phyloP scores from a whole-genome alignment of 2,113 vertebrate species.

The Lasiurus borealis region DNA sequence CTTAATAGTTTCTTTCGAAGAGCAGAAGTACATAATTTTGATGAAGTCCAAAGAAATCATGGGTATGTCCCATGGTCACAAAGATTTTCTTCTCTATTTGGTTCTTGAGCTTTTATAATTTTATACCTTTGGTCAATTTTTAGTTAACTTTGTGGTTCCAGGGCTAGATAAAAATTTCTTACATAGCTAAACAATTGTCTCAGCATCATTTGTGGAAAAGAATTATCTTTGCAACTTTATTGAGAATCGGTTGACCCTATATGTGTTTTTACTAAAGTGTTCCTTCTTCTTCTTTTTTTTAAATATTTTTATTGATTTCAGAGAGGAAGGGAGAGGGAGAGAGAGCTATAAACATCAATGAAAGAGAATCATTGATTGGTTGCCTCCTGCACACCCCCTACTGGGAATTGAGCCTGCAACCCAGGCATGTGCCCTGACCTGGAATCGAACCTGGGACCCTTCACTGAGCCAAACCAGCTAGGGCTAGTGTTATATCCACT shows the following conservation, averaged over 20 bases:
- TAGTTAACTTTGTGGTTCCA: background rate
- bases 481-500: too few relatives aligned
- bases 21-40: slow-evolving; percentile 9
- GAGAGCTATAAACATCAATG: too few relatives aligned
- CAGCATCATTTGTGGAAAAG: background rate
- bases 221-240: background rate
- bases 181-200: background rate
- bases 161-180: background rate
- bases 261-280: background rate
- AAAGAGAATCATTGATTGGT: too few relatives aligned
- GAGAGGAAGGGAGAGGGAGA: too few relatives aligned
- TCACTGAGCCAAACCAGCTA: too few relatives aligned
- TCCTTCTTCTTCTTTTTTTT: background rate
- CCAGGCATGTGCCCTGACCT: too few relatives aligned
- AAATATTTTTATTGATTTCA: too few relatives aligned
- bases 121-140: background rate
- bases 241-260: background rate
- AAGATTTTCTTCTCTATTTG: slow-evolving; percentile 33
- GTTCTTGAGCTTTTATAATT: background rate
- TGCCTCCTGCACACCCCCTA: too few relatives aligned
- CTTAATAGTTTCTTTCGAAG: slow-evolving; percentile 40
- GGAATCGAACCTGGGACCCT: too few relatives aligned
- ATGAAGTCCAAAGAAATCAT: slow-evolving; percentile 15
- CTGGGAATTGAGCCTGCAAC: too few relatives aligned
- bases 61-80: background rate